Base-by-base conservation (phyloP, 1,140 invertebrate genomes). In the Cherax destructor region DNA sequence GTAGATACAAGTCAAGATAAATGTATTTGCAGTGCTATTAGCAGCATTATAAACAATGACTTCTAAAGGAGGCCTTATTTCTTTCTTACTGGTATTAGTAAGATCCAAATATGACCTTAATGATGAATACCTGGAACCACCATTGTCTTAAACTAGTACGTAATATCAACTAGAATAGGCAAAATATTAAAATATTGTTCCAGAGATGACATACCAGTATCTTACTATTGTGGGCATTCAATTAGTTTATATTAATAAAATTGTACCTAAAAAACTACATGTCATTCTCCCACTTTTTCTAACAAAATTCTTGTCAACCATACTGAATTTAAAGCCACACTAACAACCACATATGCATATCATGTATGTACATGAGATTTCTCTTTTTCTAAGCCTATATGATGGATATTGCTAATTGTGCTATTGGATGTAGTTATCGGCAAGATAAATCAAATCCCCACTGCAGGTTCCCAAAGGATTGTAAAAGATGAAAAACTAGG, bases 161-260 rank as follows among this genome's bases (percentile, higher is more conserved):
- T n/a, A 56, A 56, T 1, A 56, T 56, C 52, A 56, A 56, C 61
- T 65, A 65, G 18, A 30, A 74, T 30, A 74, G 24, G 69, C 69
- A 30, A 74, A 74, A 30, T 74, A 74, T 21, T 10, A 10, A 10
- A 69, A 74, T 74, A 9, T 74, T 74, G 9, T 74, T 30, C 6
- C 24, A 74, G 24, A 21, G n/a, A 41, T 74, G 69, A 74, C 9
- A 74, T 18, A 65, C 30, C 30, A 59, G 9, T 1, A 65, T 65
- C 16, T 65, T 65, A 74, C n/a, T 74, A 30, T 74, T 74, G 11
- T 74, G 69, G 69, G 69, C 69, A 74, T 74, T 41, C 69, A 74
- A 6, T 30, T 30, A 24, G 0, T 74, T 74, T 21, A 18, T 69
- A 9, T 69, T 69, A 69, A 69, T 69, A 69, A 69, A 69, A 69